phyloP scores from a whole-genome alignment of 2,113 vertebrate genomes.

The Haemorhous mexicanus region DNA sequence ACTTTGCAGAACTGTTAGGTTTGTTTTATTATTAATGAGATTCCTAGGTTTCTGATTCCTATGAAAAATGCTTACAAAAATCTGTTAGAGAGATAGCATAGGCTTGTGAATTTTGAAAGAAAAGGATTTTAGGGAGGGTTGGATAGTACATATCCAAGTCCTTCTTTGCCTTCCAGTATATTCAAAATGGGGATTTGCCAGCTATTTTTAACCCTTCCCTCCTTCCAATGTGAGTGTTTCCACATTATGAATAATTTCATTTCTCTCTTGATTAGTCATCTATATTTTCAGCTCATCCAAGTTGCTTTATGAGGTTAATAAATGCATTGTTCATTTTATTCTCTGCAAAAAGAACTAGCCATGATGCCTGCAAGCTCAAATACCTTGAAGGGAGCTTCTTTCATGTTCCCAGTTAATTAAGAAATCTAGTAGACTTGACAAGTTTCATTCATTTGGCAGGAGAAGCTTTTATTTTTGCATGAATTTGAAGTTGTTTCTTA shows the following conservation, averaged over 20 bases:
- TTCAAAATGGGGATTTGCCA: not conserved
- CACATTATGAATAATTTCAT: not conserved
- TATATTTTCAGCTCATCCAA: not conserved
- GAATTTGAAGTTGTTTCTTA: slow-evolving; percentile 41
- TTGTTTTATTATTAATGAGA: not conserved
- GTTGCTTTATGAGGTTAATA: not conserved
- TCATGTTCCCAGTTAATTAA: slow-evolving; percentile 33
- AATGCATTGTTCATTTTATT: slow-evolving; percentile 13
- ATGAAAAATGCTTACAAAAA: not conserved
- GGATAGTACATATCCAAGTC: not conserved
- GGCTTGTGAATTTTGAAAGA: not conserved
- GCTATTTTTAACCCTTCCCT: not conserved
- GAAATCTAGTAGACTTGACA: slow-evolving; percentile 21
- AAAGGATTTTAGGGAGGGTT: not conserved
- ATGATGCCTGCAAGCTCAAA: not conserved
- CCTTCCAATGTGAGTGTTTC: not conserved
- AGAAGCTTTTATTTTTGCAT: slow-evolving; percentile 29
- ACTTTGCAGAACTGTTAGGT: not conserved
- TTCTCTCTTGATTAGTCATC: not conserved
- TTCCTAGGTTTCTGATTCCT: not conserved
- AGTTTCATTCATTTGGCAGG: slow-evolving; percentile 23
- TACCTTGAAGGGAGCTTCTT: slow-evolving; percentile 1
- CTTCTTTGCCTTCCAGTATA: not conserved
- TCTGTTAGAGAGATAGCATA: not conserved
- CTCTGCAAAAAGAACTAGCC: not conserved